Percentiles rank a stretch among this genome's conserved stretches.
phyloP scores from a whole-genome alignment of 1,140 invertebrate species.

The Pseudomyrmex flavicornis region DNA sequence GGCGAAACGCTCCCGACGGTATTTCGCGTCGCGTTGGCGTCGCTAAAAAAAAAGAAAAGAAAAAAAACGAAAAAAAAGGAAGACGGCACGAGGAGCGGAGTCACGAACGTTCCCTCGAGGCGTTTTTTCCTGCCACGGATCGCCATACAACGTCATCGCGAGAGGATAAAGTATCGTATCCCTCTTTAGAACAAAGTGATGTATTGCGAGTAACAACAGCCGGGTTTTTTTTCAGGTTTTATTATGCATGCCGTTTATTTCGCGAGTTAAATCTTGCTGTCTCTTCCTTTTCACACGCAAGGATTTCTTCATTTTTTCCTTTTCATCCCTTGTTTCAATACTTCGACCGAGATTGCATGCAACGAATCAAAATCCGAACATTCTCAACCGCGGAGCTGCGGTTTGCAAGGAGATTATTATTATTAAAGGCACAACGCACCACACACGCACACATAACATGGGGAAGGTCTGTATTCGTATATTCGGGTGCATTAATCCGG shows the following conservation, averaged over 20 bases:
- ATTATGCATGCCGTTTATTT: conserved; percentile 67
- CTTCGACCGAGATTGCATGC: background rate
- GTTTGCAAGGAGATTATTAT: conserved; percentile 26
- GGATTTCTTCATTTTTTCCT: background rate
- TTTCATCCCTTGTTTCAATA: conserved; percentile 5
- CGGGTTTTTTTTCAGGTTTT: conserved; percentile 45
- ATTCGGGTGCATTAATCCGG: conserved; percentile 27
- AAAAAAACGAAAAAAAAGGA: background rate
- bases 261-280: conserved; percentile 27
- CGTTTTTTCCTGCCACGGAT: conserved; percentile 23
- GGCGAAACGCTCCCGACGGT: conserved; percentile 30
- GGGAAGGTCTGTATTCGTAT: background rate
- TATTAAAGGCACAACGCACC: conserved; percentile 24
- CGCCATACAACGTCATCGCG: conserved; percentile 23
- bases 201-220: conserved; percentile 63
- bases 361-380: background rate
- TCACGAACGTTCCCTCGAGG: conserved; percentile 9
- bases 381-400: background rate
- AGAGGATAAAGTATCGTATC: conserved; percentile 34
- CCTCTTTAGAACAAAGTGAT: conserved; percentile 42
- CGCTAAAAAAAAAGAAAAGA: background rate
- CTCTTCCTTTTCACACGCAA: background rate
- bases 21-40: conserved; percentile 16
- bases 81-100: background rate
- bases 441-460: background rate